These are phyloP conservation scores for Tetramorium alpestre DNA, from an alignment of 1,140 invertebrate genomes.

Conservation along the genomic window DNA sequence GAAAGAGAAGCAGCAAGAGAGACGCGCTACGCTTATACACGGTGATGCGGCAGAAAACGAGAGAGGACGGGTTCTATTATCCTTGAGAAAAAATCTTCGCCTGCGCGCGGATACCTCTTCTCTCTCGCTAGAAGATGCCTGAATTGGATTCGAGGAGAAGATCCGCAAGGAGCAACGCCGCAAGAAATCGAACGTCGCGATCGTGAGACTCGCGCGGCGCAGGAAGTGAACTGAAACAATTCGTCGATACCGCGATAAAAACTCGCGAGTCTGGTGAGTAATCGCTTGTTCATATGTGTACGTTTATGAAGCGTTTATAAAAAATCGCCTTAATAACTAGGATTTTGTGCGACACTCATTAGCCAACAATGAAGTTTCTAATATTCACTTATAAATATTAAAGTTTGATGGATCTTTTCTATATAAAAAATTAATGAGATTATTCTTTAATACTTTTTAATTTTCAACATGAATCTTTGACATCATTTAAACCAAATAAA, in stretches of 20 bases:
- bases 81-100: constrained; percentile 56
- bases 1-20: constrained; percentile 26
- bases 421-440: neutral
- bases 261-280: neutral
- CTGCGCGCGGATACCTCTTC: constrained; percentile 41
- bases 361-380: neutral
- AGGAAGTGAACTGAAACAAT: constrained; percentile 56
- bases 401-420: neutral
- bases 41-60: constrained; percentile 77
- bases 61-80: constrained; percentile 78
- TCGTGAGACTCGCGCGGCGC: constrained; percentile 63
- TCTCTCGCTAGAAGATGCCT: constrained; percentile 57
- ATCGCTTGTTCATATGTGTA: neutral
- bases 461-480: neutral
- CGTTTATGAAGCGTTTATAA: neutral
- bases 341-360: neutral
- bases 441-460: neutral
- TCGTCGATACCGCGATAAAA: constrained; percentile 34
- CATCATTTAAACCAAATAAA: neutral
- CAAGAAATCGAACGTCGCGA: constrained; percentile 70
- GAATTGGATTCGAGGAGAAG: constrained; percentile 61
- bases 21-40: constrained; percentile 68
- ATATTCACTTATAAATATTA: neutral
- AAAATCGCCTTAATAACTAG: neutral
- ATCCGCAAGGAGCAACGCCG: constrained; percentile 30